phyloP scores from a whole-genome alignment of 2,888 invertebrate genomes.

The Drosophila subsilvestris region DNA sequence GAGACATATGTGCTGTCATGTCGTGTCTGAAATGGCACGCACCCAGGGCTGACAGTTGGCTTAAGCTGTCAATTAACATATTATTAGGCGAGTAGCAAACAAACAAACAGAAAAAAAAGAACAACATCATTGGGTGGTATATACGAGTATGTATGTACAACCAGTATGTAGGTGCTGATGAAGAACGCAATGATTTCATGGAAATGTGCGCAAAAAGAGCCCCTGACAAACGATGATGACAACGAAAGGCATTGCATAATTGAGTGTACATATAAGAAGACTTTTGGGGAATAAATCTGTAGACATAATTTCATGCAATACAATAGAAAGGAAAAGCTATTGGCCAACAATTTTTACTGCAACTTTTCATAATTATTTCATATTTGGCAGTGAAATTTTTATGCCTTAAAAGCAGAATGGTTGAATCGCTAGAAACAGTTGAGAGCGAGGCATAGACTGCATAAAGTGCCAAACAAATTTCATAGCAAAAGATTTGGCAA shows the following conservation, averaged over 20 bases:
- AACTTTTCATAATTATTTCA: no score
- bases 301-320: background rate
- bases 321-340: no score
- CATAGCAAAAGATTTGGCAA: background rate
- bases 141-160: no score
- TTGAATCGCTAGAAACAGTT: no score
- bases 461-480: background rate
- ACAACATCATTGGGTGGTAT: background rate
- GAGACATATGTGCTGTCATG: slow-evolving; percentile 47
- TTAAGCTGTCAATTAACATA: slow-evolving; percentile 70
- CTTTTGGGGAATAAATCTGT: background rate
- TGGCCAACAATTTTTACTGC: no score
- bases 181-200: no score
- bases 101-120: background rate
- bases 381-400: no score
- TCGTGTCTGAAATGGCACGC: slow-evolving; percentile 35
- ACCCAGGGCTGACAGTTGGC: slow-evolving; percentile 60
- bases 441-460: no score
- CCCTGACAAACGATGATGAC: slow-evolving; percentile 34
- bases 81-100: slow-evolving; percentile 55
- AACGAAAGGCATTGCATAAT: slow-evolving; percentile 24
- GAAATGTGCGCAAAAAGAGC: slow-evolving; percentile 5
- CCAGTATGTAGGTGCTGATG: background rate
- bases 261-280: slow-evolving; percentile 5
- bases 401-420: no score